phyloP scores from a whole-genome alignment of 2,888 invertebrate genomes.

The Terebella lapidaria region DNA sequence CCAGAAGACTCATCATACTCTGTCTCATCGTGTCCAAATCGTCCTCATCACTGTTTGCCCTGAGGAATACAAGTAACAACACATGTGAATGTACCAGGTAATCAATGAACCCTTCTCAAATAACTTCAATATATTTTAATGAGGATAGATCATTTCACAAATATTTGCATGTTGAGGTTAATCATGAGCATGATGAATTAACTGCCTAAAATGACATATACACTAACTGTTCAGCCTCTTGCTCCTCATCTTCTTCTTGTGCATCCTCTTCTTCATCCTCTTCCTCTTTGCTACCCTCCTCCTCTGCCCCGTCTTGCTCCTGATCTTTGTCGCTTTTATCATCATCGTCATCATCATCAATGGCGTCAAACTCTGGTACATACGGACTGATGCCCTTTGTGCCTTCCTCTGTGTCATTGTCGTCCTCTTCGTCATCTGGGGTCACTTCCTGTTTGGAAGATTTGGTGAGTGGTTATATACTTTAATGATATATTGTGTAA shows the following conservation, averaged over 20 bases:
- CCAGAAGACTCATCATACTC: slow-evolving; percentile 21
- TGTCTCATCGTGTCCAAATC: slow-evolving; percentile 22
- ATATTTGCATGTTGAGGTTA: no score
- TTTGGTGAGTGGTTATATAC: not conserved
- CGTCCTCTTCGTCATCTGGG: not conserved
- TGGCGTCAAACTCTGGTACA: not conserved
- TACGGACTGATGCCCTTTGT: not conserved
- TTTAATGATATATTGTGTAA: no score
- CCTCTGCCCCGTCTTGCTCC: slow-evolving; percentile 4
- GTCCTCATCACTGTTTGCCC: slow-evolving; percentile 13
- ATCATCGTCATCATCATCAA: not conserved
- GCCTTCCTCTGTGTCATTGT: not conserved
- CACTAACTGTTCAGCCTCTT: no score
- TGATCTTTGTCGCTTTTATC: not conserved
- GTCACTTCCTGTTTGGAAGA: not conserved
- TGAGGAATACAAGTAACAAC: not conserved
- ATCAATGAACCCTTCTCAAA: no score
- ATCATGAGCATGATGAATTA: no score
- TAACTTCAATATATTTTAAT: no score
- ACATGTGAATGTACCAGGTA: no score
- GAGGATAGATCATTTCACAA: no score
- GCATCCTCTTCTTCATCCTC: not conserved
- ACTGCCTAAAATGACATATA: no score
- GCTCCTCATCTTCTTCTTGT: no score
- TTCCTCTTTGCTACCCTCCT: not conserved